A percentile compares a stretch with the other conserved stretches of the same genome.
Evolutionary conservation across 2,797 vertebrate genomes (phyloP).

Genomic region (Neosalanx taihuensis): DNA sequence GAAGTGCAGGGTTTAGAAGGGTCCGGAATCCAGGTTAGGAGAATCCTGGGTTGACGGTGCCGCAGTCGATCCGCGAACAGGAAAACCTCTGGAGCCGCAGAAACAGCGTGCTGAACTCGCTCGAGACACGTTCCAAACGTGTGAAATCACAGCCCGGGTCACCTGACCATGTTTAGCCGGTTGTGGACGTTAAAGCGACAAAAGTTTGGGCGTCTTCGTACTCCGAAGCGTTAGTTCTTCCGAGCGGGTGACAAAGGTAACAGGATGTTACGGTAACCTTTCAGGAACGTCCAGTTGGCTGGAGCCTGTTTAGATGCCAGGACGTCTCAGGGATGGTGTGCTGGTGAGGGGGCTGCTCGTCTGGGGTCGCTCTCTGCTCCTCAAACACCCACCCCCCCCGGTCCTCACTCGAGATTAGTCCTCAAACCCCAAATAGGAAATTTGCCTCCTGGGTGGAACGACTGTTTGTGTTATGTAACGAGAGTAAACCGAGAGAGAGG

Average conservation of each 20-base stretch:
- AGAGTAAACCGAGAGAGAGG: not conserved
- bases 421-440: constrained; percentile 24
- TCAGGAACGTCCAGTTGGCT: not conserved
- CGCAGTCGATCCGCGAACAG: too few relatives aligned
- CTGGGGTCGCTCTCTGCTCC: not conserved
- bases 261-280: not conserved
- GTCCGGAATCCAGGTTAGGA: too few relatives aligned
- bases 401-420: constrained; percentile 22
- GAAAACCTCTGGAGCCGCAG: too few relatives aligned
- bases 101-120: too few relatives aligned
- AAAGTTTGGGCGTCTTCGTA: too few relatives aligned
- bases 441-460: constrained; percentile 21
- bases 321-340: not conserved
- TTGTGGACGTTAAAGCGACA: not conserved
- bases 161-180: too few relatives aligned
- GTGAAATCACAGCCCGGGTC: too few relatives aligned
- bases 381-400: not conserved
- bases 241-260: not conserved
- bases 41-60: too few relatives aligned
- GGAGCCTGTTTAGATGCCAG: not conserved
- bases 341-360: not conserved
- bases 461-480: constrained; percentile 34
- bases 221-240: too few relatives aligned
- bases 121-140: too few relatives aligned
- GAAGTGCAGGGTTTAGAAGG: too few relatives aligned